Evolutionary conservation across 2,113 vertebrate species (phyloP).

Genomic region (Pavo muticus): DNA sequence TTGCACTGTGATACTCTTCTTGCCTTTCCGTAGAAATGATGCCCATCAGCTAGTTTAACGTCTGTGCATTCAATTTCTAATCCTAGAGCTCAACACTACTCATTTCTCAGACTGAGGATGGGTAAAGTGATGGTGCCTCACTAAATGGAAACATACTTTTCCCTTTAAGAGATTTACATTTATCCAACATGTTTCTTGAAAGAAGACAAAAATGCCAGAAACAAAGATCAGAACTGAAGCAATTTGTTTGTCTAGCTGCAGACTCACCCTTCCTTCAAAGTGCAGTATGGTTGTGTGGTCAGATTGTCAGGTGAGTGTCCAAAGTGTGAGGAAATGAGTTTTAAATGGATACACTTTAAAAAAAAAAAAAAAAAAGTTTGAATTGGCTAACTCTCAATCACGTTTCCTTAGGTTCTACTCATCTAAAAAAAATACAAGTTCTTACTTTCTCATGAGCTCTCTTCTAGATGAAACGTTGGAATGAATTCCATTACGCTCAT

Average conservation of each 20-base stretch:
- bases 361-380: not conserved
- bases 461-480: not conserved
- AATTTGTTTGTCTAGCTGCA: slow-evolving; percentile 21
- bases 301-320: not conserved
- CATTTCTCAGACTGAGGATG: not conserved
- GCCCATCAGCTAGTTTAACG: not conserved
- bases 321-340: not conserved
- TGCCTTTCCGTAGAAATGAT: not conserved
- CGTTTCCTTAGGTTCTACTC: not conserved
- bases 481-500: not conserved
- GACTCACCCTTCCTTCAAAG: not conserved
- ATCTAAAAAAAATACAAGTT: slow-evolving; percentile 33
- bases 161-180: slow-evolving; percentile 26
- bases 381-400: not conserved
- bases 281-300: not conserved
- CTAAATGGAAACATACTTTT: slow-evolving; percentile 28
- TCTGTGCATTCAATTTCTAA: not conserved
- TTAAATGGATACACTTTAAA: not conserved
- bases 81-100: not conserved
- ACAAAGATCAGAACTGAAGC: not conserved
- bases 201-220: slow-evolving; percentile 8
- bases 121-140: not conserved
- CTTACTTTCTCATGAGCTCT: slow-evolving; percentile 27
- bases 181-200: slow-evolving; percentile 23
- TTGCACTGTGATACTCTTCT: not conserved